A percentile compares a stretch with the other conserved stretches of the same genome.
These are phyloP conservation scores for Hippocampus guttulatus DNA, from an alignment of 2,113 vertebrate genomes.

Conservation along the genomic window DNA sequence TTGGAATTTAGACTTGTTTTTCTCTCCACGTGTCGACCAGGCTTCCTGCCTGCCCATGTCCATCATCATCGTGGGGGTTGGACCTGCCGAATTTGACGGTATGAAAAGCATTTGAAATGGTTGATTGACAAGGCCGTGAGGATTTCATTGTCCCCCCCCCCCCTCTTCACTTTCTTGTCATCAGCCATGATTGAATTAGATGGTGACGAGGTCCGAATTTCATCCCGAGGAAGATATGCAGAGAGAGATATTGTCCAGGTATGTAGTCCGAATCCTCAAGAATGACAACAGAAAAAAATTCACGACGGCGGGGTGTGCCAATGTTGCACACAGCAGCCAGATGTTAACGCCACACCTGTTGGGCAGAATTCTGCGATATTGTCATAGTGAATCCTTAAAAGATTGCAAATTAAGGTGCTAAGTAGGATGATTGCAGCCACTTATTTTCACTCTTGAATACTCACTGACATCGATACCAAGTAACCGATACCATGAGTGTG, in stretches of 20 bases:
- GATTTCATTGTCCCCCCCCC: not conserved
- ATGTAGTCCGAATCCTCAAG: not conserved
- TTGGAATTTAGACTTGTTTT: not conserved
- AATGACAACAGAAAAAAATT: not conserved
- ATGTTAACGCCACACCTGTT: too few species aligned
- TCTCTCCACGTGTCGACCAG: conserved; percentile 50
- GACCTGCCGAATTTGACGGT: conserved; percentile 94
- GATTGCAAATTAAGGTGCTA: too few species aligned
- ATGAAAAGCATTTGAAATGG: conserved; percentile 37
- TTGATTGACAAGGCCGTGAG: not conserved
- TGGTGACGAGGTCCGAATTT: conserved; percentile 91
- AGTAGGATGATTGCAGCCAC: too few species aligned
- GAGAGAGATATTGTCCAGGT: conserved; percentile 99
- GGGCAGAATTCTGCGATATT: too few species aligned
- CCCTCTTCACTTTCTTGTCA: conserved; percentile 6
- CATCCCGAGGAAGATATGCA: conserved; percentile 90
- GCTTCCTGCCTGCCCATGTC: conserved; percentile 91
- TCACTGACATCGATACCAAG: too few species aligned
- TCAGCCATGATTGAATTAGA: conserved; percentile 95
- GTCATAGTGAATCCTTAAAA: too few species aligned
- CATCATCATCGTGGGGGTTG: conserved; percentile 92
- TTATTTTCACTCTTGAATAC: too few species aligned
- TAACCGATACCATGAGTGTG: too few species aligned
- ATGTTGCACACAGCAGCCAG: too few species aligned
- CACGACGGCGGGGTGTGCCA: too few species aligned